These are phyloP conservation scores for Actenoides lindsayi DNA, from an alignment of 2,113 vertebrate genomes.

Conservation along the genomic window DNA sequence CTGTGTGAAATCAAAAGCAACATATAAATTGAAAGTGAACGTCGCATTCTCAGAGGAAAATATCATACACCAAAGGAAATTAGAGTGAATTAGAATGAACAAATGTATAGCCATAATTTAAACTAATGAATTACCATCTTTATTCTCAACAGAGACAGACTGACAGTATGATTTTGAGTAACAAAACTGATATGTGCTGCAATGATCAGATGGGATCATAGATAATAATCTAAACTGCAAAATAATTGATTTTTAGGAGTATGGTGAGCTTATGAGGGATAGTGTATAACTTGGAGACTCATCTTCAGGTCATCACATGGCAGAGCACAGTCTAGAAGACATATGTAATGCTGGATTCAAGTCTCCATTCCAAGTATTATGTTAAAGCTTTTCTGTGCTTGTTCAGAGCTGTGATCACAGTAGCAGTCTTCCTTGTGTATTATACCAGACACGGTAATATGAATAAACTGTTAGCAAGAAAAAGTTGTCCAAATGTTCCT, in stretches of 20 bases:
- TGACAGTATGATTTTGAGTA: background rate
- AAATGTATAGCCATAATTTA: background rate
- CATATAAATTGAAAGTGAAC: background rate
- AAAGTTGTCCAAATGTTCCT: background rate
- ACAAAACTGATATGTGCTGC: background rate
- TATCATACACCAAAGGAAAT: background rate
- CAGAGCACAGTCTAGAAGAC: background rate
- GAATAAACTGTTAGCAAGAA: background rate
- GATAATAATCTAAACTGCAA: background rate
- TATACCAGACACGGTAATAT: background rate
- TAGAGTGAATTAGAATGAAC: background rate
- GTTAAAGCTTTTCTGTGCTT: background rate
- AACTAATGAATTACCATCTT: background rate
- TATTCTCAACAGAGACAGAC: background rate
- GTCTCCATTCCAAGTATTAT: background rate
- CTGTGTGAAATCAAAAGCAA: background rate
- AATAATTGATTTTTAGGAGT: background rate
- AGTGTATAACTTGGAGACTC: background rate
- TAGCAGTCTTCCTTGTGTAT: background rate
- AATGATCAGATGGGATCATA: background rate
- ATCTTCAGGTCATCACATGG: background rate
- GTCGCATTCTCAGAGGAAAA: background rate
- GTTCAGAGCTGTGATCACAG: background rate
- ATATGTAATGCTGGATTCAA: background rate
- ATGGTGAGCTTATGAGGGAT: too few species aligned